Conservation (phyloP, 2,888 invertebrate genomes). For the Hecatera dysodea region DNA sequence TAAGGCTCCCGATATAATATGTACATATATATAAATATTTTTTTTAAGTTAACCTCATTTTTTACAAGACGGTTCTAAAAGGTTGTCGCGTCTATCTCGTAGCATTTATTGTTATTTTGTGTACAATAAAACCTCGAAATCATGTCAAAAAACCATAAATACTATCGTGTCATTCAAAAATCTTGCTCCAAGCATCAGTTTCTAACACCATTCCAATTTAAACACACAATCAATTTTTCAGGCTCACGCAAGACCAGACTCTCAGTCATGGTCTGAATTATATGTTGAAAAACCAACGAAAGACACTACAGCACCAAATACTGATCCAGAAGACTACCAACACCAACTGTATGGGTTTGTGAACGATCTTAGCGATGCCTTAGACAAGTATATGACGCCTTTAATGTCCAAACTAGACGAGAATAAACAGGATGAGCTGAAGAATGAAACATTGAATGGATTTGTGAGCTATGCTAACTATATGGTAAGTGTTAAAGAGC, state of each 20-base stretch:
- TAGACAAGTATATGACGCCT: conserved; percentile 54
- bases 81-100: no score
- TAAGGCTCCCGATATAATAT: no score
- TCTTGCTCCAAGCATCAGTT: not conserved
- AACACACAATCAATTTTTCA: conserved; percentile 4
- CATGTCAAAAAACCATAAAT: not conserved
- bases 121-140: not conserved
- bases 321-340: not conserved
- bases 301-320: not conserved
- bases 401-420: conserved; percentile 34
- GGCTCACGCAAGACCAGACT: conserved; percentile 48
- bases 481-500: conserved; percentile 54
- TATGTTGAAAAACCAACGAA: not conserved
- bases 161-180: conserved; percentile 1
- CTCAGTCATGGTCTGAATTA: not conserved
- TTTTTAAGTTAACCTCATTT: no score
- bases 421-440: conserved; percentile 31
- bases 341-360: conserved; percentile 32
- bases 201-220: not conserved
- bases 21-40: no score
- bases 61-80: no score
- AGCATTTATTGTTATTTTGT: no score
- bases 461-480: conserved; percentile 46
- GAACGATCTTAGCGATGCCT: conserved; percentile 27
- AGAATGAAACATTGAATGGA: conserved; percentile 30